Evolutionary conservation across 2,113 vertebrate species (phyloP).

Genomic region (Eupsittula cactorum): DNA sequence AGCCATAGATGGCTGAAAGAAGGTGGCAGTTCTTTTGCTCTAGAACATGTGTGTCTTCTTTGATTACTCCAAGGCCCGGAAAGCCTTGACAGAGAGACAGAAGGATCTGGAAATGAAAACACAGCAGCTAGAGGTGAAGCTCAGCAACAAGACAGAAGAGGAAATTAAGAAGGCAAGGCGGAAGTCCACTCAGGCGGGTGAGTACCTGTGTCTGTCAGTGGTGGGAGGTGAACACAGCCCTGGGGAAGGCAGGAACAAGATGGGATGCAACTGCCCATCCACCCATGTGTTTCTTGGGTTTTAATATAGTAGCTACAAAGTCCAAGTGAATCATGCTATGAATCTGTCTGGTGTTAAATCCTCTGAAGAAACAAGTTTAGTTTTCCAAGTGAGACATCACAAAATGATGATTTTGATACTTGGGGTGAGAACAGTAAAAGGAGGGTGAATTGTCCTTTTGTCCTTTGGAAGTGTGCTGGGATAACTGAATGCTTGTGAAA

Average conservation of each 20-base stretch:
- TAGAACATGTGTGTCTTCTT: neutral
- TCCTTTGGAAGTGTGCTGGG: neutral
- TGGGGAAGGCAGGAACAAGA: accelerated
- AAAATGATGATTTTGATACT: neutral
- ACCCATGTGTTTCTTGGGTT: accelerated
- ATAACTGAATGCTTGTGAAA: neutral
- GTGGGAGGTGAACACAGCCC: neutral
- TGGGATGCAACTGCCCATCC: neutral
- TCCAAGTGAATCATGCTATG: neutral
- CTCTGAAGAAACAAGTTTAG: neutral
- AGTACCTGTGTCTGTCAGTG: neutral
- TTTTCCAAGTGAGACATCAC: neutral
- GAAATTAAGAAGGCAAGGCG: conserved; percentile 96
- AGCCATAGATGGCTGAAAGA: neutral
- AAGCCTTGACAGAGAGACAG: conserved; percentile 91
- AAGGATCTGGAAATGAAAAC: conserved; percentile 96
- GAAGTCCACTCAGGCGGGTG: conserved; percentile 98
- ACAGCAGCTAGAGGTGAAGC: conserved; percentile 94
- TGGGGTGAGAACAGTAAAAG: neutral
- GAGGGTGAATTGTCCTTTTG: neutral
- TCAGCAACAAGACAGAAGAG: conserved; percentile 95
- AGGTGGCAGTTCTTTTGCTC: neutral
- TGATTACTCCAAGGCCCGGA: conserved; percentile 82
- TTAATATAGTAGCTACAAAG: neutral
- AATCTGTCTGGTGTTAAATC: neutral